Base-by-base conservation (phyloP, 2,888 invertebrate genomes). In the Homarus gammarus region DNA sequence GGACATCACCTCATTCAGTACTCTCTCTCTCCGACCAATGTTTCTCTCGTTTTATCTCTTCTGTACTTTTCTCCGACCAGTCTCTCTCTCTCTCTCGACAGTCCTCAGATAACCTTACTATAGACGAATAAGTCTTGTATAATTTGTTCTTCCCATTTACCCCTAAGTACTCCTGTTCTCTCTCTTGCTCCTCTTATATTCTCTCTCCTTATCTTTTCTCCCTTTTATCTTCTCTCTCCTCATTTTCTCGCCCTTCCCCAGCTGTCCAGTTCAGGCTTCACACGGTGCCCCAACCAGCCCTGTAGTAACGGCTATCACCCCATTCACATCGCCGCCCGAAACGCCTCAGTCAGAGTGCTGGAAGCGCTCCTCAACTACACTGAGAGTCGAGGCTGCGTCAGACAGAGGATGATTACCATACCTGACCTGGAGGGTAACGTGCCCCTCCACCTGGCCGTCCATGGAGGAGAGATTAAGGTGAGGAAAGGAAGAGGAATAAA, bases 291-390 rank as follows among this genome's bases (percentile, higher is more conserved):
- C 83, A 96, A 96, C 93, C 95, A 95, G 91, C 96, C 96, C 1
- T 97, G 97, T 94, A 96, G 97, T 94, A 97, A 97, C 94, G 98
- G 98, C 18, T 97, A 97, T 94, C 97, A 97, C 93, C 97, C 98
- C 0, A 97, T 98, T 92, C 98, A 98, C 94, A 96, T 97, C 93
- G 98, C 98, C 1, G 97, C 98, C 3, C 97, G 97, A 93, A 97
- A 97, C 94, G 97, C 97, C 18, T 97, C 97, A 6, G 97, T 97
- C 0, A 95, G 96, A 93, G 97, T 97, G 15, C 96, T 98, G 95
- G 97, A 97, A 93, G 96, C 97, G 82, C 95, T 97, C 92, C 95
- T 97, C 1, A 95, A 97, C 93, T 97, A 97, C 96, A 97, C 97
- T 10, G 97, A 97, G 94, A 95, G 96, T 0, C 94, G 95, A 6